phyloP scores from a whole-genome alignment of 2,797 vertebrate genomes.

The Sebastes cheni region DNA sequence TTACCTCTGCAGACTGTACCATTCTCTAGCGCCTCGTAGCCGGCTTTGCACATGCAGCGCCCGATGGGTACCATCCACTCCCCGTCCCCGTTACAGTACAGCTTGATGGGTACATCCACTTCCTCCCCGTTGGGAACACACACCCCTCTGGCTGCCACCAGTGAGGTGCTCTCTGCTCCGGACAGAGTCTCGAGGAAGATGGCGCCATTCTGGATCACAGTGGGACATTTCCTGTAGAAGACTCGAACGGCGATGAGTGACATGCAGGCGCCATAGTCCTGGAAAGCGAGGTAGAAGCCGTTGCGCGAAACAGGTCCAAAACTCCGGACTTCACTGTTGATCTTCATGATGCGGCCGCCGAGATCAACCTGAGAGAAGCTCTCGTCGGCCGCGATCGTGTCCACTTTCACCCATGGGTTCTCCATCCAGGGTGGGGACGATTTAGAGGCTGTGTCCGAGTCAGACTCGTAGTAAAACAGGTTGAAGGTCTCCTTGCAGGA shows the following conservation, averaged over 20 bases:
- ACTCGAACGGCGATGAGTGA: slow-evolving; percentile 93
- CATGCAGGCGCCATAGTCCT: slow-evolving; percentile 98
- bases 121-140: slow-evolving; percentile 94
- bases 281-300: slow-evolving; percentile 96
- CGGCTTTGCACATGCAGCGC: slow-evolving; percentile 93
- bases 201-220: slow-evolving; percentile 89
- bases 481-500: slow-evolving; percentile 99
- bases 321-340: slow-evolving; percentile 94
- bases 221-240: slow-evolving; percentile 94
- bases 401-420: slow-evolving; percentile 97
- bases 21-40: slow-evolving; percentile 89
- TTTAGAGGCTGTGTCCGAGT: slow-evolving; percentile 88
- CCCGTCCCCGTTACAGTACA: slow-evolving; percentile 95
- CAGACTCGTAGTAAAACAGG: slow-evolving; percentile 93
- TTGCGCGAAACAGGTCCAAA: slow-evolving; percentile 93
- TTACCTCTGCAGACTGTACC: slow-evolving; percentile 93
- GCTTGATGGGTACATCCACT: slow-evolving; percentile 95
- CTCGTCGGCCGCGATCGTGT: slow-evolving; percentile 95
- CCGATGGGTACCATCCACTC: slow-evolving; percentile 98
- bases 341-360: slow-evolving; percentile 95
- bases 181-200: slow-evolving; percentile 93
- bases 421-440: slow-evolving; percentile 94
- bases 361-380: slow-evolving; percentile 98
- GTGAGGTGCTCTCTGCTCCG: slow-evolving; percentile 93
- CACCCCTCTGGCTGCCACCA: slow-evolving; percentile 92